Evolutionary conservation across 2,888 invertebrate genomes (phyloP).

Genomic region (Drosophila ezoana): DNA sequence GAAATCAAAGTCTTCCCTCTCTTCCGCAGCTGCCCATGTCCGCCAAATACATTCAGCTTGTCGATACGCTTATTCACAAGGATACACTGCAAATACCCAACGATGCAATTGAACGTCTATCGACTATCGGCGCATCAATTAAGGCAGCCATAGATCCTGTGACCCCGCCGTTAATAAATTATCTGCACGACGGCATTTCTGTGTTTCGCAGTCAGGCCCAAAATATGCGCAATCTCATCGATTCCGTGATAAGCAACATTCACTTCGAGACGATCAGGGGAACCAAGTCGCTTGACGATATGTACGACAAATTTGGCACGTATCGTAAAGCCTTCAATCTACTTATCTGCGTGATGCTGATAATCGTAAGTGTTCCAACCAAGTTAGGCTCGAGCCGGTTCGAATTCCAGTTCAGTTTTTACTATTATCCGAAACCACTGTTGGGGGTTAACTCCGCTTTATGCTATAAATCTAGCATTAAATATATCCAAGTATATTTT

Average conservation of each 20-base stretch:
- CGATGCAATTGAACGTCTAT: constrained; percentile 17
- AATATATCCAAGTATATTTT: too few relatives aligned
- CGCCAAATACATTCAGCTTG: not conserved
- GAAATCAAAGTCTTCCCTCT: not conserved
- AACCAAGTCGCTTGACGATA: constrained; percentile 51
- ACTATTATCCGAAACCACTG: too few relatives aligned
- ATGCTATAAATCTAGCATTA: too few relatives aligned
- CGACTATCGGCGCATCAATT: constrained; percentile 21
- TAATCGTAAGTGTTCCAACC: constrained; percentile 38
- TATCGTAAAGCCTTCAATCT: constrained; percentile 39
- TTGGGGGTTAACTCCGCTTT: too few relatives aligned
- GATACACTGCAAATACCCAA: not conserved
- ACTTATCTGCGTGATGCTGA: constrained; percentile 31
- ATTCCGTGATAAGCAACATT: constrained; percentile 46
- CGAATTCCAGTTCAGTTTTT: too few relatives aligned
- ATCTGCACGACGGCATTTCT: constrained; percentile 35
- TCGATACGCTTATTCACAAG: not conserved
- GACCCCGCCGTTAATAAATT: constrained; percentile 27
- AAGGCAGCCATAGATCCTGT: constrained; percentile 17
- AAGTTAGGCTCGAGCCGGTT: too few relatives aligned
- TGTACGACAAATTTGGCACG: constrained; percentile 45
- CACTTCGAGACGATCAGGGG: constrained; percentile 43
- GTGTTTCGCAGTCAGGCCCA: constrained; percentile 25
- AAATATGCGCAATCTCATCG: constrained; percentile 36
- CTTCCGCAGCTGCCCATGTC: constrained; percentile 42